A percentile compares a stretch with the other conserved stretches of the same genome.
Conservation (phyloP, 2,113 vertebrate genomes). For the Lepidothrix coronata region DNA sequence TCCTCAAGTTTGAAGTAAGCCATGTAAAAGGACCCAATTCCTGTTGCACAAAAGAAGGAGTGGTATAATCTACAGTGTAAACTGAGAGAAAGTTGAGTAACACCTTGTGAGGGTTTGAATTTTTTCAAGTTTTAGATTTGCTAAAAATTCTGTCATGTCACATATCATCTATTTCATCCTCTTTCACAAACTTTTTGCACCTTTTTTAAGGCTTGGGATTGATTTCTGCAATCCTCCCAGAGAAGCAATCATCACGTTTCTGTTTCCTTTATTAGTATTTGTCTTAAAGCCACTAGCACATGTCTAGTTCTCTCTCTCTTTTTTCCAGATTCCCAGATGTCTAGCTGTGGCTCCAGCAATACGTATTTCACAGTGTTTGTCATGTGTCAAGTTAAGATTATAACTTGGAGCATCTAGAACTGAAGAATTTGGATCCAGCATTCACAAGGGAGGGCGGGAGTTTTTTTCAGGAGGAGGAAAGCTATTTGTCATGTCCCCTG, state of each 20-base stretch:
- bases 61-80: background rate
- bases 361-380: constrained; percentile 44
- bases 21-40: background rate
- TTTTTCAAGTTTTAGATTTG: constrained; percentile 2
- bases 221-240: constrained; percentile 22
- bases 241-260: constrained; percentile 34
- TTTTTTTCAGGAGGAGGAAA: background rate
- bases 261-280: constrained; percentile 64
- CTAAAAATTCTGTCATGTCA: constrained; percentile 33
- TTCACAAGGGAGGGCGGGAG: background rate
- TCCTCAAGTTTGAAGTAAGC: background rate
- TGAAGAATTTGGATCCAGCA: constrained; percentile 15
- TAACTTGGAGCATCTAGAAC: constrained; percentile 28
- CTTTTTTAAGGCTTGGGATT: constrained; percentile 29
- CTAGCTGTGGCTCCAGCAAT: constrained; percentile 57
- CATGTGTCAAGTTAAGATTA: constrained; percentile 50
- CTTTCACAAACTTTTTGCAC: constrained; percentile 18
- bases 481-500: rapidly evolving
- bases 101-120: background rate
- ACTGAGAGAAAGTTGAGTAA: background rate
- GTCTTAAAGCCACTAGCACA: constrained; percentile 46
- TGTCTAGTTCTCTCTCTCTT: background rate
- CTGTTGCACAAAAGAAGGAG: background rate
- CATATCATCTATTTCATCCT: background rate
- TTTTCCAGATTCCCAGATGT: constrained; percentile 37